Percentiles rank a stretch among this genome's conserved stretches.
Evolutionary conservation across 2,888 invertebrate genomes (phyloP).

Genomic region (Caenorhabditis afra): DNA sequence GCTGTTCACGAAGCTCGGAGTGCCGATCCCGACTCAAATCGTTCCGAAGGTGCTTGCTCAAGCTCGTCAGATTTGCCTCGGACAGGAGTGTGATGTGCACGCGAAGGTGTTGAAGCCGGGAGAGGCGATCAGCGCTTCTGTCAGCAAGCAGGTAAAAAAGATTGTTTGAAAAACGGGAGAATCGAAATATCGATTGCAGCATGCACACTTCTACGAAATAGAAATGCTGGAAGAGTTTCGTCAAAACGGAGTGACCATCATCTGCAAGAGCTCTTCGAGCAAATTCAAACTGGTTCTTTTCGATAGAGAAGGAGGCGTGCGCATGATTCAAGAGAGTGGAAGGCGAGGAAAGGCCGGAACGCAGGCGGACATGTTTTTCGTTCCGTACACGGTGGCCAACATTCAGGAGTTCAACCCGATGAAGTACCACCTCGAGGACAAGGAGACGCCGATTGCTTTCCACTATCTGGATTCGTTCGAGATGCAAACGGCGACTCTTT

Average conservation of each 20-base stretch:
- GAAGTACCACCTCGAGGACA: conserved; percentile 79
- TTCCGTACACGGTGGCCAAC: conserved; percentile 78
- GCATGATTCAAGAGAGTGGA: conserved; percentile 78
- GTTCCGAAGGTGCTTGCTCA: conserved; percentile 79
- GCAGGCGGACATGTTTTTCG: conserved; percentile 80
- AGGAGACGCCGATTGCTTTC: conserved; percentile 79
- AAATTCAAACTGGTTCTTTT: conserved; percentile 81
- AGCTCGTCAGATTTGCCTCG: conserved; percentile 75
- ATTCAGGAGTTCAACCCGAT: conserved; percentile 80
- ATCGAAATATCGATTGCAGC: conserved; percentile 60
- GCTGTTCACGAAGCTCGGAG: conserved; percentile 80
- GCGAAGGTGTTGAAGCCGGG: conserved; percentile 72
- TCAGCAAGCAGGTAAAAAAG: conserved; percentile 71
- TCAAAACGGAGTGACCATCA: conserved; percentile 77
- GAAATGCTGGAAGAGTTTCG: conserved; percentile 68
- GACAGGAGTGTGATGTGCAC: conserved; percentile 59
- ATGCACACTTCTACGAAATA: conserved; percentile 77
- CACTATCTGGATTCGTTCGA: conserved; percentile 78
- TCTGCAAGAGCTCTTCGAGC: conserved; percentile 78
- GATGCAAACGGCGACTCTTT: conserved; percentile 70
- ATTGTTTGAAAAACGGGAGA: background rate
- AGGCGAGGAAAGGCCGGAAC: conserved; percentile 75
- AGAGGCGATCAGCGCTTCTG: conserved; percentile 65
- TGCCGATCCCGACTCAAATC: conserved; percentile 81
- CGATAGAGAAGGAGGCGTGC: conserved; percentile 80